Evolutionary conservation across 2,797 vertebrate species (phyloP).

Genomic region (Pseudopleuronectes americanus): DNA sequence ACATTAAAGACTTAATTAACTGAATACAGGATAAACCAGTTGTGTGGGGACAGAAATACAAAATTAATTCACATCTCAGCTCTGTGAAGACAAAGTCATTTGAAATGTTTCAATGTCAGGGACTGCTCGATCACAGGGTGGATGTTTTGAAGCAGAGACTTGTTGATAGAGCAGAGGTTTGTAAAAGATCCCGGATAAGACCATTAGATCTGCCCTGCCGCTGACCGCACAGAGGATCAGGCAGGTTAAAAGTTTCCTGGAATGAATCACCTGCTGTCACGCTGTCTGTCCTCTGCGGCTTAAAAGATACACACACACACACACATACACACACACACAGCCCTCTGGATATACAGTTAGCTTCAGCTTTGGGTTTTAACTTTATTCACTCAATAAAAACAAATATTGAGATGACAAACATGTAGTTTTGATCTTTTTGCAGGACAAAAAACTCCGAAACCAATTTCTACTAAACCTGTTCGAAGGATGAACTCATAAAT

Average conservation of each 20-base stretch:
- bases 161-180: constrained; percentile 3
- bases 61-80: too few species aligned
- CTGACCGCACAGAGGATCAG: constrained; percentile 28
- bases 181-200: constrained; percentile 26
- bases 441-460: too few species aligned
- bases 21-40: neutral
- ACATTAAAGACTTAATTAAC: constrained; percentile 1
- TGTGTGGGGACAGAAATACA: too few species aligned
- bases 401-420: too few species aligned
- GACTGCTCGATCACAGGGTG: too few species aligned
- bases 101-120: too few species aligned
- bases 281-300: neutral
- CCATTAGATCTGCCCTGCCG: constrained; percentile 31
- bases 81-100: too few species aligned
- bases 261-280: constrained; percentile 15
- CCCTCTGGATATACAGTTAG: neutral
- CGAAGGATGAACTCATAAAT: too few species aligned
- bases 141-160: neutral
- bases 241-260: constrained; percentile 23
- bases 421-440: too few species aligned
- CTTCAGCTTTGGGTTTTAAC: neutral
- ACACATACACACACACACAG: too few species aligned
- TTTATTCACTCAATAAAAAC: neutral
- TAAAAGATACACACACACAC: neutral
- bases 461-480: too few species aligned